Percentiles rank a stretch among this genome's conserved stretches.
These are phyloP conservation scores for Hypena proboscidalis DNA, from an alignment of 2,888 invertebrate species.

Conservation along the genomic window DNA sequence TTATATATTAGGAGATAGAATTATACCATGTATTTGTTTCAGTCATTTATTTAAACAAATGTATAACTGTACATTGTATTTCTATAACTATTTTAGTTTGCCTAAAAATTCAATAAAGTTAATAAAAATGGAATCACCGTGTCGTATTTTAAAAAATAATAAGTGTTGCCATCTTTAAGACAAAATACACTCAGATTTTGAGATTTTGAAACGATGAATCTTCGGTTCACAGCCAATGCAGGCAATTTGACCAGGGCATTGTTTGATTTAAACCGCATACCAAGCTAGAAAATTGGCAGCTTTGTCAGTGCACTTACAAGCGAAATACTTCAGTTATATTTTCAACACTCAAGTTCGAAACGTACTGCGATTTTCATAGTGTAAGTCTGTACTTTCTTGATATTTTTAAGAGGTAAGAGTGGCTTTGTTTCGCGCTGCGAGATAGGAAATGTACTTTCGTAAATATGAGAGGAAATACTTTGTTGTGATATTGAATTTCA, in stretches of 20 bases:
- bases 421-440: not conserved
- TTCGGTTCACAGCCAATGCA: not conserved
- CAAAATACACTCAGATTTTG: too few species aligned
- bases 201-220: too few species aligned
- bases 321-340: conserved; percentile 16
- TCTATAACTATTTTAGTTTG: too few species aligned
- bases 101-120: too few species aligned
- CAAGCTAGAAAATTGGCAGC: conserved; percentile 24
- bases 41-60: too few species aligned
- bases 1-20: too few species aligned
- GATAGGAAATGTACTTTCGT: not conserved
- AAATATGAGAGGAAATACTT: not conserved
- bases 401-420: not conserved
- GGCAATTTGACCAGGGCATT: conserved; percentile 6
- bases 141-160: too few species aligned
- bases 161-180: too few species aligned
- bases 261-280: conserved; percentile 16
- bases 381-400: not conserved
- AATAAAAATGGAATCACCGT: too few species aligned
- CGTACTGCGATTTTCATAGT: not conserved
- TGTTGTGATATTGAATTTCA: not conserved
- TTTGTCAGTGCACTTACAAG: conserved; percentile 31
- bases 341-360: conserved; percentile 17
- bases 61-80: too few species aligned
- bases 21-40: too few species aligned